Conservation (phyloP, 2,888 invertebrate species). For the Drosophila mercatorum region DNA sequence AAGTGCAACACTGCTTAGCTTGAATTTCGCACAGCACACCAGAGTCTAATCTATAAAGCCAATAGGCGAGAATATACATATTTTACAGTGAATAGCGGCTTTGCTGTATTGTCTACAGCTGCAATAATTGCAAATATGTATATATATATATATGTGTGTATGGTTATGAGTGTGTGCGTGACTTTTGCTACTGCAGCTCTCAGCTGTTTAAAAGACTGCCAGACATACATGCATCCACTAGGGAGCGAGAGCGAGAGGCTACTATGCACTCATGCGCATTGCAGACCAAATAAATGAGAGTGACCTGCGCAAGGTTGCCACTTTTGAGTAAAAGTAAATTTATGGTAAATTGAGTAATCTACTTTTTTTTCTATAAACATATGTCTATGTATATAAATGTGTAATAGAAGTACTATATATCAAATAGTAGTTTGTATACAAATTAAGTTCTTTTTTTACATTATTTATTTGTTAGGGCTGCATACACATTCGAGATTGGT, state of each 20-base stretch:
- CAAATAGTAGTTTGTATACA: neutral
- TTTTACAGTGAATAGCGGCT: slow-evolving; percentile 32
- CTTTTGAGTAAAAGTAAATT: slow-evolving; percentile 37
- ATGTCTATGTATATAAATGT: neutral
- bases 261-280: slow-evolving; percentile 59
- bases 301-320: slow-evolving; percentile 63
- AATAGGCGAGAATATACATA: slow-evolving; percentile 19
- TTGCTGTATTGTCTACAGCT: slow-evolving; percentile 36
- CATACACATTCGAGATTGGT: slow-evolving; percentile 17
- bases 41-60: slow-evolving; percentile 26
- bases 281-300: slow-evolving; percentile 49
- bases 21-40: slow-evolving; percentile 20
- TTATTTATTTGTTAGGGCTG: slow-evolving; percentile 1
- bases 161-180: neutral
- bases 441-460: neutral
- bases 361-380: neutral
- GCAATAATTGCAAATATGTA: slow-evolving; percentile 42
- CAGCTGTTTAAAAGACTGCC: slow-evolving; percentile 62
- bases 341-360: slow-evolving; percentile 11
- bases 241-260: slow-evolving; percentile 34
- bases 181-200: slow-evolving; percentile 48
- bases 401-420: neutral
- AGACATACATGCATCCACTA: slow-evolving; percentile 35
- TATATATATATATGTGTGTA: neutral
- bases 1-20: slow-evolving; percentile 17